Conservation (phyloP, 2,797 vertebrate genomes). For the Notamacropus eugenii region DNA sequence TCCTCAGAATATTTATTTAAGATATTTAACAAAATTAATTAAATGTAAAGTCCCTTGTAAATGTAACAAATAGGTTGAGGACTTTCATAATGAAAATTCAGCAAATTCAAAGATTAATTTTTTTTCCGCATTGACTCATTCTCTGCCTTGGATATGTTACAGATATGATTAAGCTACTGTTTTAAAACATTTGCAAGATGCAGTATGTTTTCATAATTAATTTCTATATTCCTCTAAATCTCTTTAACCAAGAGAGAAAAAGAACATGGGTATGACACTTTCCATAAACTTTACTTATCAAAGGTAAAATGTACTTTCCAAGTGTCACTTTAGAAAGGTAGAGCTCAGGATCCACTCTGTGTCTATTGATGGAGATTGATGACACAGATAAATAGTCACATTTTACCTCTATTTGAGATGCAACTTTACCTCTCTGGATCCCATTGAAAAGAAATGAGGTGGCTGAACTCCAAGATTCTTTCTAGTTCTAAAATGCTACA, state of each 20-base stretch:
- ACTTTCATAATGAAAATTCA: neutral
- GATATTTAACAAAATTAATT: slow-evolving; percentile 52
- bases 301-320: neutral
- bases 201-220: neutral
- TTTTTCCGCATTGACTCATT: neutral
- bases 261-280: neutral
- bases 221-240: neutral
- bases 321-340: neutral
- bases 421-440: neutral
- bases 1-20: slow-evolving; percentile 40
- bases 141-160: neutral
- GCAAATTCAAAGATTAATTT: slow-evolving; percentile 17
- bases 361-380: neutral
- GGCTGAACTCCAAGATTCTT: neutral
- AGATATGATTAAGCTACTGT: slow-evolving; percentile 16
- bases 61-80: slow-evolving; percentile 11
- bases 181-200: slow-evolving; percentile 20
- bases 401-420: neutral
- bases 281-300: neutral
- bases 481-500: neutral
- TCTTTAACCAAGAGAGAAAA: neutral
- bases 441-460: neutral
- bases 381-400: neutral
- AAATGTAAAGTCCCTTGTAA: slow-evolving; percentile 27
- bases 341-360: neutral